Base-by-base conservation (phyloP, 2,113 vertebrate genomes). In the Gyps fulvus region DNA sequence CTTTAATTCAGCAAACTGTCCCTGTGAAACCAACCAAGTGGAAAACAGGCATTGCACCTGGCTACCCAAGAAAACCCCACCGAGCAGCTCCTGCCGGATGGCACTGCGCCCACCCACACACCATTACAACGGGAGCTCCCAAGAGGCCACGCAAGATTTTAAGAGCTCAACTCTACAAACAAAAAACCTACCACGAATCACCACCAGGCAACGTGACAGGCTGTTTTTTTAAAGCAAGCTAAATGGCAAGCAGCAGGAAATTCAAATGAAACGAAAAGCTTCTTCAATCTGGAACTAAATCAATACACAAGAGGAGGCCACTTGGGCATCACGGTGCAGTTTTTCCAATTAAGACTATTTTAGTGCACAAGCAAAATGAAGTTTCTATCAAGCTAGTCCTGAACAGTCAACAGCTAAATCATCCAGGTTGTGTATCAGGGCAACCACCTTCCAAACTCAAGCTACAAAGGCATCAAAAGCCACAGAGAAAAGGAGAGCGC, bases 401-500 rank as follows among this genome's bases (percentile, higher is more conserved):
- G 36, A 92, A n/a, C 2, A 63, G 63, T 50, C 76, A 57, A 18
- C 57, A 61, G 74, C 31, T 38, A 20, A 27, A 78, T 38, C 77
- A 50, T 6, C 36, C 8, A 16, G 16, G 27, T 11, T 21, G 42
- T 34, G 6, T 11, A 16, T 4, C 65, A 8, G 34, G 43, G 32
- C 40, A 81, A 49, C 31, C 13, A 16, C 19, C 85, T 43, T 18
- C 58, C 54, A n/a, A 62, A 73, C 27, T 31, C 20, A 36, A 83
- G 47, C 16, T 25, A 52, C 52, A 26, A 23, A 90, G 74, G 70
- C 7, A 0, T 27, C 47, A 55, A 59, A 52, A 66, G 43, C 50
- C 85, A 42, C 1, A 0, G 36, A 69, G 43, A 32, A 3, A 2
- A 58, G n/a, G 31, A 58, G 47, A 73, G 8, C 0, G 0, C 43